Percentiles rank a stretch among this genome's conserved stretches.
Conservation (phyloP, 2,113 vertebrate genomes). For the Pluvianellus socialis region DNA sequence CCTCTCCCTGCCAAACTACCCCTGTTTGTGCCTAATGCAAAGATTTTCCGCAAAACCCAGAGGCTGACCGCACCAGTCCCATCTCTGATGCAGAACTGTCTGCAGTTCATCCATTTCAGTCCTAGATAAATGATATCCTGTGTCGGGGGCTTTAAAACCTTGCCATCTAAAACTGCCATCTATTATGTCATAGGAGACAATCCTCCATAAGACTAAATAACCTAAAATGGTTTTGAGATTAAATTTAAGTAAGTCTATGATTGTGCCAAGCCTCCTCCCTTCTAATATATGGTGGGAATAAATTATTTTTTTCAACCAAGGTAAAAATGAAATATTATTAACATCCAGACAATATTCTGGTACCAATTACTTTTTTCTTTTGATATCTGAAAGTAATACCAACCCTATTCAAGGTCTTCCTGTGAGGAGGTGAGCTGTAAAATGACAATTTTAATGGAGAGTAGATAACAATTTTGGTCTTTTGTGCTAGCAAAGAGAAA, state of each 20-base stretch:
- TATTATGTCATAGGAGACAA: background rate
- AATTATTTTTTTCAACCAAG: background rate
- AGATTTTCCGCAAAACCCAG: background rate
- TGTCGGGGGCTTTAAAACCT: background rate
- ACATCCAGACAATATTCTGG: background rate
- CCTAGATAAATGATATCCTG: background rate
- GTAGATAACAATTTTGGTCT: background rate
- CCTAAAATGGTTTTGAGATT: background rate
- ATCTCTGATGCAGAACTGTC: background rate
- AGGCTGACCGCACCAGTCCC: rapidly evolving
- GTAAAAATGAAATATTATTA: background rate
- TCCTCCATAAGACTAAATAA: background rate
- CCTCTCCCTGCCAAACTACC: background rate
- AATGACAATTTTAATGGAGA: background rate
- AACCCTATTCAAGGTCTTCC: background rate
- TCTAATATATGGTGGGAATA: background rate
- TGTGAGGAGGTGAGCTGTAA: background rate
- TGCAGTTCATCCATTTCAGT: background rate
- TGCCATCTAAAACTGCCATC: background rate
- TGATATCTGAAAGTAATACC: background rate
- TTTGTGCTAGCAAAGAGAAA: slow-evolving; percentile 1
- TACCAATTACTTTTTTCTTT: slow-evolving; percentile 3
- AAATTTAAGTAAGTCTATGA: background rate
- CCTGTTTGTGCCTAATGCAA: background rate
- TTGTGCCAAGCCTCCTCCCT: background rate